Evolutionary conservation across 2,797 vertebrate genomes (phyloP), one percentile per base, ranked within the genome.

Genomic region (Tauraco hartlaubi): DNA sequence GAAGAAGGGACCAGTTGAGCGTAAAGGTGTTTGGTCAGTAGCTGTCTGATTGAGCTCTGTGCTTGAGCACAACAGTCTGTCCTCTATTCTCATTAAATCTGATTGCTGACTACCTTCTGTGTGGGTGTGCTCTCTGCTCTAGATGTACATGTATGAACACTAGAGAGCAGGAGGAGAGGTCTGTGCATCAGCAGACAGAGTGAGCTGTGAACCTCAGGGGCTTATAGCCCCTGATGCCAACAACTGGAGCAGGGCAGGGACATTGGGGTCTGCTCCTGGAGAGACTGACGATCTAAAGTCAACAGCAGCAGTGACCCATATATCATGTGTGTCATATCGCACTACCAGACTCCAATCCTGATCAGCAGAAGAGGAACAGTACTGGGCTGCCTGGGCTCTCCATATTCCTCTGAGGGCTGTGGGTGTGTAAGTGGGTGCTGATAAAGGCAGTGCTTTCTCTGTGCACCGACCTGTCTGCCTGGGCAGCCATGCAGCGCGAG

Each of bases 261-360:
- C 13, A 56, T 20, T 6, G 6, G 12, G 12, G 15, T 6, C 62
- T 90, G 39, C 29, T 84, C 43, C 58, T 54, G 35, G 28, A 39
- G 1, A 44, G 84, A 41, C 54, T 25, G 49, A 85, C 31, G 29
- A 63, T 16, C 46, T 33, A 58, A 31, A 28, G 39, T 44, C 54
- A 64, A 48, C 33, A 68, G 55, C 37, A 37, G 74, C 58, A 78
- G 62, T 6, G 25, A 59, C 9, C 21, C 11, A 7, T 2, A 4
- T 9, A 8, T 6, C 5, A 0, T 17, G 19, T 28, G 28, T 7
- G 12, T 15, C 41, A 15, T 13, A n/a, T 0, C 71, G 41, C 8
- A 55, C 55, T 15, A 78, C 78, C 33, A 81, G 56, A 44, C 14
- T 78, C 33, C 52, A 80, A 7, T 3, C 6, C n/a, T 1, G 1